Base-by-base conservation (phyloP, 2,113 vertebrate species). In the Microtus pennsylvanicus region DNA sequence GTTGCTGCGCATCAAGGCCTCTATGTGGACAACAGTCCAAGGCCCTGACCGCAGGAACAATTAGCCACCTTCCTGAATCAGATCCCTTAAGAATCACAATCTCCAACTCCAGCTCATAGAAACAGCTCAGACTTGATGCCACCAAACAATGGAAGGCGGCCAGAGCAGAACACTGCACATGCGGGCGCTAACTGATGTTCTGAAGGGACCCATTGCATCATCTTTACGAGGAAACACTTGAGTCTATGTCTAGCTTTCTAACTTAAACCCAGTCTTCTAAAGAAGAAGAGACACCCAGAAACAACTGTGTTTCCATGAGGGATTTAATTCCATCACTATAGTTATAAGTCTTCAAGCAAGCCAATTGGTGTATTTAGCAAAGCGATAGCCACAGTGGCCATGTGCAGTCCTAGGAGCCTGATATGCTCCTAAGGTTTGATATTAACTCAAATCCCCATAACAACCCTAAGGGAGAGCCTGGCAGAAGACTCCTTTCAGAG, bases 271-370 rank as follows among this genome's bases (percentile, higher is more conserved):
- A 69, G 26, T 63, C 77, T 78, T 95, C 55, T 93, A 63, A 87
- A 12, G 47, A 94, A 11, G n/a, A 94, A 12, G n/a, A 17, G 33
- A 63, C 92, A 92, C 50, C 76, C 67, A 86, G 35, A 91, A 33
- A 85, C 35, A 92, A 92, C 17, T 69, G 8, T 87, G 74, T 76
- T 94, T 91, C 28, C 83, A 4, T 38, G 87, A 91, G 9, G 16
- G 61, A 96, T 63, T 89, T 87, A 92, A 88, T 90, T 91, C 38
- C 91, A 24, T 92, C 88, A 94, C 45, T 95, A 28, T 2, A 75
- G 22, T 45, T 91, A 80, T 0, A 72, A 30, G 16, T 19, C 58
- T 58, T 63, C 72, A 82, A 55, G 61, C 63, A 35, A 90, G 9
- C 33, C 91, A 92, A 94, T 0, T 76, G 47, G 42, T 26, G 92